Conservation (phyloP, 1,140 invertebrate species). For the Brachionus rubens region DNA sequence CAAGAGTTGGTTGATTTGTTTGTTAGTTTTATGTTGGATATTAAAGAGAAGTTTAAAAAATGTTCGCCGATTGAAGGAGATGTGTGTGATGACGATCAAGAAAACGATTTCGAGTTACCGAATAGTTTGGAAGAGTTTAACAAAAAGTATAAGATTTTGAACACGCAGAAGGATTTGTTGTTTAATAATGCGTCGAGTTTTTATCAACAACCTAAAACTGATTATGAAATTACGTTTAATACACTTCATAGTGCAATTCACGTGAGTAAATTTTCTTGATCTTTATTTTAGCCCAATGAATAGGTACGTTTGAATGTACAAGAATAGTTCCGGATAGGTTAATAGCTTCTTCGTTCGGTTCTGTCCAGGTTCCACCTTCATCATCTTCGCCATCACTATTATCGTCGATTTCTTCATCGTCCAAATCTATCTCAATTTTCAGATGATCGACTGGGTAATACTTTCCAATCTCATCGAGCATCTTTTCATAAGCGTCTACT, state of each 20-base stretch:
- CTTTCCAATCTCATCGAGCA: too few species aligned
- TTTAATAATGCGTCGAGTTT: background rate
- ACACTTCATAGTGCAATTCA: constrained; percentile 44
- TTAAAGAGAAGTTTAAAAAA: constrained; percentile 25
- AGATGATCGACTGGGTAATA: too few species aligned
- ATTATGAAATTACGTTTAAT: constrained; percentile 32
- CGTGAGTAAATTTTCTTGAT: background rate
- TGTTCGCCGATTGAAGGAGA: background rate
- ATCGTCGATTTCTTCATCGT: too few species aligned
- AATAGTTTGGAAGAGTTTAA: constrained; percentile 19
- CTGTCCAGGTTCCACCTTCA: too few species aligned
- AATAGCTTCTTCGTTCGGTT: too few species aligned
- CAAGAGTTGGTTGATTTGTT: constrained; percentile 25
- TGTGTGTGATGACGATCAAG: background rate
- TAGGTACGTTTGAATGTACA: too few species aligned
- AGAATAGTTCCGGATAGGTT: too few species aligned
- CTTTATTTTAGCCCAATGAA: too few species aligned
- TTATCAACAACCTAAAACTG: constrained; percentile 25
- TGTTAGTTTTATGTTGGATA: constrained; percentile 11
- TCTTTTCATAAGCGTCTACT: too few species aligned
- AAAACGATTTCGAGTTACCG: background rate
- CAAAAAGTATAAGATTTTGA: constrained; percentile 31
- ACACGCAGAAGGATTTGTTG: constrained; percentile 1
- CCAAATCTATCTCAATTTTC: too few species aligned
- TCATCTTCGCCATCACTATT: too few species aligned